Percentiles rank a stretch among this genome's conserved stretches.
Evolutionary conservation across 2,113 vertebrate genomes (phyloP).

Genomic region (Lontra canadensis): DNA sequence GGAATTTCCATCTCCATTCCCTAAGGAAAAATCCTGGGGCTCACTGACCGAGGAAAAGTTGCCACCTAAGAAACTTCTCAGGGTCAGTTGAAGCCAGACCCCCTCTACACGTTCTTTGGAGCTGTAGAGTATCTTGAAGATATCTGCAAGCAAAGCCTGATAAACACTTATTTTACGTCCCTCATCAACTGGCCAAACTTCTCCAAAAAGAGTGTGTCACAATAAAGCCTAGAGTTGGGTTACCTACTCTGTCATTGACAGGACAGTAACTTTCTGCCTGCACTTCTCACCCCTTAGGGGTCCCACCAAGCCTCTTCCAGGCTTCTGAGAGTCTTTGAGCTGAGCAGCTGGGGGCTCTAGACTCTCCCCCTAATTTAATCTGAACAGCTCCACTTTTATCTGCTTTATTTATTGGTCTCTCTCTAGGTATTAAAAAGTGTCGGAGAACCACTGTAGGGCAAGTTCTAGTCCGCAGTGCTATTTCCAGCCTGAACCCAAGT

Average conservation of each 20-base stretch:
- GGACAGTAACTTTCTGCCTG: background rate
- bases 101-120: background rate
- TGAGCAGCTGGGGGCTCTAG: background rate
- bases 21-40: background rate
- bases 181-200: background rate
- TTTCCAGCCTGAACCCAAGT: slow-evolving; percentile 25
- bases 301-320: background rate
- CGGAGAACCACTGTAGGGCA: background rate
- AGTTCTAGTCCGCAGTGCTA: background rate
- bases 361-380: background rate
- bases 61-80: background rate
- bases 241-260: background rate
- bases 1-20: background rate
- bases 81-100: background rate
- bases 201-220: background rate
- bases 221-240: background rate
- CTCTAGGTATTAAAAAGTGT: slow-evolving; percentile 20
- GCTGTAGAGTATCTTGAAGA: background rate
- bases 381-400: slow-evolving; percentile 4
- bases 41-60: background rate
- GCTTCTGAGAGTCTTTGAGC: background rate
- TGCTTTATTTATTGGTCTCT: slow-evolving; percentile 30
- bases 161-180: background rate
- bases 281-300: background rate
- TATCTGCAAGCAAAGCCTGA: background rate